phyloP scores from a whole-genome alignment of 2,113 vertebrate species.

The Poecilia latipinna region DNA sequence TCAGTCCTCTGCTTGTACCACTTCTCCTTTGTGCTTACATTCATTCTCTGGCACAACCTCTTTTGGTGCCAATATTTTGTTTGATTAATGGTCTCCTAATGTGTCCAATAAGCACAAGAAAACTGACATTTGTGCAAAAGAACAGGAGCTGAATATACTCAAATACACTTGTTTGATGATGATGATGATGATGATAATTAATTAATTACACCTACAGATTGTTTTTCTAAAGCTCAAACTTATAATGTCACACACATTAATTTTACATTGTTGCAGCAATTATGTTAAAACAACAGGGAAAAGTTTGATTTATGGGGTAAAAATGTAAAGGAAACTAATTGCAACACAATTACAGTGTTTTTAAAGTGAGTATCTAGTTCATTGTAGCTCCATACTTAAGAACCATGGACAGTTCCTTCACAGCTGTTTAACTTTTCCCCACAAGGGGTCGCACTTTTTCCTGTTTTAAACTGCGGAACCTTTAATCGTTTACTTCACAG shows the following conservation, averaged over 20 bases:
- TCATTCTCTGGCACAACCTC: too few species aligned
- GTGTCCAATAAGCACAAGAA: too few species aligned
- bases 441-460: slow-evolving; percentile 54
- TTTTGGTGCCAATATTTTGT: too few species aligned
- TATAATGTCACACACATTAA: neutral
- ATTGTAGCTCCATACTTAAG: slow-evolving; percentile 7
- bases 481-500: neutral
- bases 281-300: neutral
- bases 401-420: slow-evolving; percentile 71
- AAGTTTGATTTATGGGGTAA: neutral
- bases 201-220: neutral
- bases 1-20: too few species aligned
- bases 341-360: neutral
- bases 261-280: neutral
- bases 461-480: slow-evolving; percentile 47
- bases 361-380: neutral
- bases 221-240: neutral
- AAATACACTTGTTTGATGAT: too few species aligned
- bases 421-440: slow-evolving; percentile 13
- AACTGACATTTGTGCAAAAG: too few species aligned
- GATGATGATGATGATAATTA: too few species aligned
- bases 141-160: too few species aligned
- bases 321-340: neutral
- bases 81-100: too few species aligned
- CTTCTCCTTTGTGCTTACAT: too few species aligned